These are phyloP conservation scores for Dipodomys spectabilis DNA, from an alignment of 2,113 vertebrate genomes.

Conservation along the genomic window DNA sequence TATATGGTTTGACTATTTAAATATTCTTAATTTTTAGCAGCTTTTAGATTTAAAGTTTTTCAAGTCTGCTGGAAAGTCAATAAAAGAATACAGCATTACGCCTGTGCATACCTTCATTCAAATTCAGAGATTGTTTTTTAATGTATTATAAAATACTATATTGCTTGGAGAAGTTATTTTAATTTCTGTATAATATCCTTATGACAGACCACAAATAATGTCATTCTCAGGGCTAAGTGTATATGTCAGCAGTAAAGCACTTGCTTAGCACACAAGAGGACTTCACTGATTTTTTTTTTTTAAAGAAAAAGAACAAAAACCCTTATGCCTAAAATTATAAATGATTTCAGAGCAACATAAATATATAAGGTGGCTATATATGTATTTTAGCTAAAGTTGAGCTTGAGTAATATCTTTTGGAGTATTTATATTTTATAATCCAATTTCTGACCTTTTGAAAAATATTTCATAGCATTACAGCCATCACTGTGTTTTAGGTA, in stretches of 20 bases:
- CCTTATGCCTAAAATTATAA: background rate
- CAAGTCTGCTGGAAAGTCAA: slow-evolving; percentile 1
- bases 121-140: slow-evolving; percentile 20
- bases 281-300: no score
- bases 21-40: slow-evolving; percentile 12
- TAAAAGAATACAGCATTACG: background rate
- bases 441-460: slow-evolving; percentile 46
- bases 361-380: background rate
- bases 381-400: slow-evolving; percentile 21
- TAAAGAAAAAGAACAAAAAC: no score
- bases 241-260: no score
- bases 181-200: background rate
- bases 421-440: slow-evolving; percentile 27
- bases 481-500: background rate
- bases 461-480: background rate
- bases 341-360: background rate
- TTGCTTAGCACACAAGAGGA: no score
- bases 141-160: background rate
- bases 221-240: no score
- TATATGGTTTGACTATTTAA: slow-evolving; percentile 48
- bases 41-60: slow-evolving; percentile 54
- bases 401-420: background rate
- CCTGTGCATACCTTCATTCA: background rate
- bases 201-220: background rate
- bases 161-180: slow-evolving; percentile 15